Percentiles rank a stretch among this genome's conserved stretches.
phyloP scores from a whole-genome alignment of 2,888 invertebrate genomes.

The Fragum whitleyi region DNA sequence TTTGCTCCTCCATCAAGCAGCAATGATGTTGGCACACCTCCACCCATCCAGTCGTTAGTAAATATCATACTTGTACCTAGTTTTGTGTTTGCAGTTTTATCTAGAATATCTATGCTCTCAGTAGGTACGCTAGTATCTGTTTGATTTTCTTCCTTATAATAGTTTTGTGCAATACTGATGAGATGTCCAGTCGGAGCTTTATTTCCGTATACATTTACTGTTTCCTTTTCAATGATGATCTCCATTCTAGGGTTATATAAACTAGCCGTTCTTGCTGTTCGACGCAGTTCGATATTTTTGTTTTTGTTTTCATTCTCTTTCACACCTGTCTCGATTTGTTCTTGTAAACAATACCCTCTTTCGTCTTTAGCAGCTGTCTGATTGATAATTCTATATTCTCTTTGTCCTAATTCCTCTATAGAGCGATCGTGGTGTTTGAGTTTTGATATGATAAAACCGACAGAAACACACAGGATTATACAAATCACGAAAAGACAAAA shows the following conservation, averaged over 20 bases:
- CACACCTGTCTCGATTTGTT: too few relatives aligned
- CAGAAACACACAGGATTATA: neutral
- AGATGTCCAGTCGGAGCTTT: slow-evolving; percentile 46
- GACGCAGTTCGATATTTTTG: too few relatives aligned
- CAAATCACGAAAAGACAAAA: slow-evolving; percentile 37
- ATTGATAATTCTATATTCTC: neutral
- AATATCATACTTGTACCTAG: slow-evolving; percentile 38
- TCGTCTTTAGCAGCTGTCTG: too few relatives aligned
- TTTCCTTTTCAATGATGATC: slow-evolving; percentile 42
- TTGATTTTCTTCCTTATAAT: slow-evolving; percentile 39
- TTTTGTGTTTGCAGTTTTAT: slow-evolving; percentile 22
- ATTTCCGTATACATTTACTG: slow-evolving; percentile 50
- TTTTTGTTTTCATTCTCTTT: too few relatives aligned
- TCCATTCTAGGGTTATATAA: slow-evolving; percentile 8
- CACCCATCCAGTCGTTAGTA: slow-evolving; percentile 54
- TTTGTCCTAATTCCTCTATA: neutral
- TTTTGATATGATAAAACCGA: slow-evolving; percentile 7
- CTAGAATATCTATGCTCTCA: slow-evolving; percentile 56
- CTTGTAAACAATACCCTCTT: too few relatives aligned
- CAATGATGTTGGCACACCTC: slow-evolving; percentile 63
- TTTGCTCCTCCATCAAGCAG: slow-evolving; percentile 27
- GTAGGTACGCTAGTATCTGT: slow-evolving; percentile 37
- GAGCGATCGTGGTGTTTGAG: neutral
- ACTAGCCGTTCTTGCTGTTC: too few relatives aligned
- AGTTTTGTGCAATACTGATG: slow-evolving; percentile 53